A percentile compares a stretch with the other conserved stretches of the same genome.
Evolutionary conservation across 2,888 invertebrate species (phyloP).

Genomic region (Bursaphelenchus okinawaensis): DNA sequence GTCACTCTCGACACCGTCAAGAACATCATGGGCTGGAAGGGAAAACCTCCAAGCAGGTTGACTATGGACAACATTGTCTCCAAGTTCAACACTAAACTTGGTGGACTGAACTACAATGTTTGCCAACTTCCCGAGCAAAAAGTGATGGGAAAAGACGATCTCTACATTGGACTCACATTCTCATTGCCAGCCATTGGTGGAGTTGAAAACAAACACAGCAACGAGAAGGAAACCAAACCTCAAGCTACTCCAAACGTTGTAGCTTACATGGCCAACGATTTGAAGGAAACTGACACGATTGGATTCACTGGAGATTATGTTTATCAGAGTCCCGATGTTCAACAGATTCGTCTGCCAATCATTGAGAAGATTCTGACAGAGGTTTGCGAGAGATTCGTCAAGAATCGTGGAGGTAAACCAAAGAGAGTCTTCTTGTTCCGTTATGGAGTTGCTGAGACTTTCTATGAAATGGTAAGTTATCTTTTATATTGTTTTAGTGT

Average conservation of each 20-base stretch:
- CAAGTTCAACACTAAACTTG: slow-evolving; percentile 36
- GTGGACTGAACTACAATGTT: slow-evolving; percentile 32
- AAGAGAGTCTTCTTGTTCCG: slow-evolving; percentile 37
- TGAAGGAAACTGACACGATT: background rate
- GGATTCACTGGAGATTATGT: slow-evolving; percentile 36
- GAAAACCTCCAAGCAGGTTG: background rate
- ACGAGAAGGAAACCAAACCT: too few species aligned
- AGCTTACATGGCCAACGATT: slow-evolving; percentile 24
- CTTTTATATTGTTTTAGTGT: too few species aligned
- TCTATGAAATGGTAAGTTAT: background rate
- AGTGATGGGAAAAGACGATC: background rate
- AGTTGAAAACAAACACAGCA: too few species aligned
- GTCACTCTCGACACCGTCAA: background rate
- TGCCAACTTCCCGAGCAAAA: background rate
- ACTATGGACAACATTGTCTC: slow-evolving; percentile 35
- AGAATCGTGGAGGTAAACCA: slow-evolving; percentile 17
- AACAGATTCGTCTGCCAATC: slow-evolving; percentile 21
- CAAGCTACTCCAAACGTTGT: background rate
- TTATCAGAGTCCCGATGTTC: slow-evolving; percentile 23
- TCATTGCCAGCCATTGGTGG: background rate
- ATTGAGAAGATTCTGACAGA: slow-evolving; percentile 3
- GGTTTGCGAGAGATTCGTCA: background rate
- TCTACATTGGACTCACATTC: background rate
- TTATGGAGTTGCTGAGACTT: slow-evolving; percentile 17
- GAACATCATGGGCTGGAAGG: background rate